A percentile compares a stretch with the other conserved stretches of the same genome.
Conservation (phyloP, 1,140 invertebrate genomes). For the Globodera ellingtonae region DNA sequence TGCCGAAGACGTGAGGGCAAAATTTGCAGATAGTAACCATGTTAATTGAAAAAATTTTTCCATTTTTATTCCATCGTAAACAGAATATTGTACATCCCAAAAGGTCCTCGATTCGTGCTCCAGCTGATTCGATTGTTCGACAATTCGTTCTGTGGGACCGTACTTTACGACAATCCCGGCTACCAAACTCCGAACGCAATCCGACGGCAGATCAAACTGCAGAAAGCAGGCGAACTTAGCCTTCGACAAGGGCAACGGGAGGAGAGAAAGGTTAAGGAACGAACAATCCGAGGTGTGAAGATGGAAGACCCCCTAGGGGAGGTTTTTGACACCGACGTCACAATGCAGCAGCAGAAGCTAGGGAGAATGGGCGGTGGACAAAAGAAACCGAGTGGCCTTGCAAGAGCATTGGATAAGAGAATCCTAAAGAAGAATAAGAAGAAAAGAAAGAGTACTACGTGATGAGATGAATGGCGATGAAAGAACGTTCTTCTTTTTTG, state of each 20-base stretch:
- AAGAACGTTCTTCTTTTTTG: too few relatives aligned
- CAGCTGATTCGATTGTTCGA: slow-evolving; percentile 91
- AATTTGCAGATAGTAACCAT: too few relatives aligned
- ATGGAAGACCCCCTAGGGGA: slow-evolving; percentile 43
- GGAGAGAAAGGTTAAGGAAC: slow-evolving; percentile 39
- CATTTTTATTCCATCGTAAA: too few relatives aligned
- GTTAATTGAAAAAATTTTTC: too few relatives aligned
- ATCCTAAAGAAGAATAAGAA: slow-evolving; percentile 18
- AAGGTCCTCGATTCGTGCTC: slow-evolving; percentile 77
- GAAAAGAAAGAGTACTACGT: slow-evolving; percentile 4
- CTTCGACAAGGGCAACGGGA: slow-evolving; percentile 31
- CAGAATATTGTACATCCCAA: background rate
- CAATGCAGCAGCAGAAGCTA: background rate
- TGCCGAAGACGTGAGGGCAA: too few relatives aligned
- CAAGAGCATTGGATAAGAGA: slow-evolving; percentile 15
- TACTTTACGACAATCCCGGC: slow-evolving; percentile 88
- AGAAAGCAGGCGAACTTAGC: slow-evolving; percentile 30
- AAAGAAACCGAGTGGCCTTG: background rate
- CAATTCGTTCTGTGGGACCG: slow-evolving; percentile 87
- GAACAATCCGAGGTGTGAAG: slow-evolving; percentile 29
- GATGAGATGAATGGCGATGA: background rate
- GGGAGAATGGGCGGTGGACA: background rate
- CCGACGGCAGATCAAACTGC: slow-evolving; percentile 49
- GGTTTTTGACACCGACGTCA: slow-evolving; percentile 41
- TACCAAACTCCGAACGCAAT: slow-evolving; percentile 82